Conservation (phyloP, 2,113 vertebrate genomes). For the Albula goreensis region DNA sequence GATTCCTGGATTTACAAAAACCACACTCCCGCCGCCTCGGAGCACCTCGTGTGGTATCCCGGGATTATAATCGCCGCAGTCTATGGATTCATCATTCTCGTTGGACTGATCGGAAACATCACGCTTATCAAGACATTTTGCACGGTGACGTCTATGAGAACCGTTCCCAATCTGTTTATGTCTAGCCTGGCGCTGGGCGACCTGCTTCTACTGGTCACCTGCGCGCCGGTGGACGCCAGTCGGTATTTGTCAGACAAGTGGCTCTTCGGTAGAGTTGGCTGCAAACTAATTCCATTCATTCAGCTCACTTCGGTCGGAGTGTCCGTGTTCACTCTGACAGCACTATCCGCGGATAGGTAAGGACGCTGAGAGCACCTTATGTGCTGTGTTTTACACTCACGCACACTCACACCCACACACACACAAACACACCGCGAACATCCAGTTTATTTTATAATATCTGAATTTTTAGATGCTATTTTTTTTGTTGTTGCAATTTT, state of each 20-base stretch:
- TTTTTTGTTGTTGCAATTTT: no score
- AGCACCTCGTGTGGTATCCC: slow-evolving; percentile 68
- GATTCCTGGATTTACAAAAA: slow-evolving; percentile 57
- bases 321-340: slow-evolving; percentile 95
- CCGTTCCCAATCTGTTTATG: slow-evolving; percentile 90
- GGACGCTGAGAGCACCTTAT: slow-evolving; percentile 15
- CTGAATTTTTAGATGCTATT: no score
- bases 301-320: slow-evolving; percentile 96
- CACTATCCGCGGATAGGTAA: slow-evolving; percentile 96
- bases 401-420: no score
- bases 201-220: slow-evolving; percentile 87
- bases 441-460: no score
- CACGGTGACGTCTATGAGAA: slow-evolving; percentile 85
- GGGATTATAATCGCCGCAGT: slow-evolving; percentile 80
- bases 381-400: neutral
- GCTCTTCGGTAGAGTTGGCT: slow-evolving; percentile 91
- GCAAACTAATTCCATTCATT: slow-evolving; percentile 94
- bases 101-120: slow-evolving; percentile 89
- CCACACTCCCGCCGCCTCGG: slow-evolving; percentile 44
- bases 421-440: no score
- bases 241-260: slow-evolving; percentile 88
- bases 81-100: slow-evolving; percentile 82
- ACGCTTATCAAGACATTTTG: slow-evolving; percentile 94
- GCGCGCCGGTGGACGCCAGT: slow-evolving; percentile 95
- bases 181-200: slow-evolving; percentile 93